These are phyloP conservation scores for Marisa cornuarietis DNA, from an alignment of 1,140 invertebrate species.

Conservation along the genomic window DNA sequence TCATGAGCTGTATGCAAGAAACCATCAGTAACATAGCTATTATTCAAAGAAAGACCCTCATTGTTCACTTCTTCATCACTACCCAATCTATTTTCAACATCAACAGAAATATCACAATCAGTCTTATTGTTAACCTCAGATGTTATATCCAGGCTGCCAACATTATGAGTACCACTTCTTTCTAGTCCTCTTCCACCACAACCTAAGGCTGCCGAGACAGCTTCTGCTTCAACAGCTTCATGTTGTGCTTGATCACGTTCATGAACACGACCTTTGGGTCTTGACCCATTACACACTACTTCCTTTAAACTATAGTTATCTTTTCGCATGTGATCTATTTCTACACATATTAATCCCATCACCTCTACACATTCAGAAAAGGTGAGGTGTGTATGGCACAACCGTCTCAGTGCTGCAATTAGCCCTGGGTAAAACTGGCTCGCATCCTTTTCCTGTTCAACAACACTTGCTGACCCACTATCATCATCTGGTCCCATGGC, in stretches of 20 bases:
- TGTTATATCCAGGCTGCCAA: not conserved
- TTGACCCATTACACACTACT: conserved; percentile 8
- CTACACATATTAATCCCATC: conserved; percentile 36
- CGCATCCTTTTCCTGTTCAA: conserved; percentile 1
- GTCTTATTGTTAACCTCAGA: not conserved
- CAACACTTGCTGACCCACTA: too few relatives aligned
- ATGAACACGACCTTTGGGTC: conserved; percentile 4
- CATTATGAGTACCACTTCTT: not conserved
- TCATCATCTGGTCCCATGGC: too few relatives aligned
- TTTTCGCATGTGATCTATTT: conserved; percentile 34
- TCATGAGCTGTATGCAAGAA: too few relatives aligned
- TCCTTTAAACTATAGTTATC: conserved; percentile 39
- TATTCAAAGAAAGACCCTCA: too few relatives aligned
- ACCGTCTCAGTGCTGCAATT: conserved; percentile 18
- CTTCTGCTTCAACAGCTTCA: conserved; percentile 9
- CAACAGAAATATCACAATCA: not conserved
- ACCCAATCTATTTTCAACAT: not conserved
- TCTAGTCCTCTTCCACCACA: not conserved
- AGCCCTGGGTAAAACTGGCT: conserved; percentile 28
- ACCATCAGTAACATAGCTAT: too few relatives aligned
- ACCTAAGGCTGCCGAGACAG: not conserved
- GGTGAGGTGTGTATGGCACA: conserved; percentile 30
- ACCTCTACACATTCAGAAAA: conserved; percentile 36
- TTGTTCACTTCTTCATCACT: not conserved
- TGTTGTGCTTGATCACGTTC: conserved; percentile 7